These are phyloP conservation scores for Hyles lineata DNA, from an alignment of 2,888 invertebrate genomes.

Conservation along the genomic window DNA sequence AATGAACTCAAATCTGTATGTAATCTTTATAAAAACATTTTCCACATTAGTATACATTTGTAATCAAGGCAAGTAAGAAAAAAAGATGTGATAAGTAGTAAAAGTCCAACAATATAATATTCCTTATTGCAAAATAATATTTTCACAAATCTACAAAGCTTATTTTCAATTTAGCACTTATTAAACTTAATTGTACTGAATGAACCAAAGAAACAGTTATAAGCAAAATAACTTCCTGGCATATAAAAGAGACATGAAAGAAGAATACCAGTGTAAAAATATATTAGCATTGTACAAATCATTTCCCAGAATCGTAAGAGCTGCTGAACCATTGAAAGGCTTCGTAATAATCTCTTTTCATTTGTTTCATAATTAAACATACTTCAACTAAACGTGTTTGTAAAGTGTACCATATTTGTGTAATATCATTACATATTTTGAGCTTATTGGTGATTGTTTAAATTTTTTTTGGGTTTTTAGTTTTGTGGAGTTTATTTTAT, in stretches of 20 bases:
- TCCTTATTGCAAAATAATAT: too few relatives aligned
- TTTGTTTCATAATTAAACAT: conserved; percentile 1
- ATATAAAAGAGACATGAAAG: background rate
- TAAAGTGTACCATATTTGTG: background rate
- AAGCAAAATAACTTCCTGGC: background rate
- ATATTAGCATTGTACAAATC: background rate
- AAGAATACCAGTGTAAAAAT: background rate
- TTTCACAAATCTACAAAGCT: too few relatives aligned
- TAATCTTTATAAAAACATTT: too few relatives aligned
- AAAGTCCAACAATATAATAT: too few relatives aligned
- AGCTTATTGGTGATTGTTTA: background rate
- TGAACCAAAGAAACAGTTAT: background rate
- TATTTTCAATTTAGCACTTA: background rate
- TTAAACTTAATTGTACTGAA: background rate
- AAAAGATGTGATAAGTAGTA: too few relatives aligned
- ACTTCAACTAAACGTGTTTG: background rate
- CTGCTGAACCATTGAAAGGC: conserved; percentile 11
- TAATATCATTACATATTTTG: background rate
- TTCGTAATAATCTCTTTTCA: background rate
- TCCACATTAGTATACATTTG: too few relatives aligned
- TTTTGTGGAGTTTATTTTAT: background rate
- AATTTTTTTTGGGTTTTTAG: too few relatives aligned
- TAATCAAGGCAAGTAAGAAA: too few relatives aligned
- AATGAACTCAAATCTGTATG: too few relatives aligned
- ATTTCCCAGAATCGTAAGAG: background rate